Conservation (phyloP, 1,140 invertebrate genomes). For the Rhagoletis pomonella region DNA sequence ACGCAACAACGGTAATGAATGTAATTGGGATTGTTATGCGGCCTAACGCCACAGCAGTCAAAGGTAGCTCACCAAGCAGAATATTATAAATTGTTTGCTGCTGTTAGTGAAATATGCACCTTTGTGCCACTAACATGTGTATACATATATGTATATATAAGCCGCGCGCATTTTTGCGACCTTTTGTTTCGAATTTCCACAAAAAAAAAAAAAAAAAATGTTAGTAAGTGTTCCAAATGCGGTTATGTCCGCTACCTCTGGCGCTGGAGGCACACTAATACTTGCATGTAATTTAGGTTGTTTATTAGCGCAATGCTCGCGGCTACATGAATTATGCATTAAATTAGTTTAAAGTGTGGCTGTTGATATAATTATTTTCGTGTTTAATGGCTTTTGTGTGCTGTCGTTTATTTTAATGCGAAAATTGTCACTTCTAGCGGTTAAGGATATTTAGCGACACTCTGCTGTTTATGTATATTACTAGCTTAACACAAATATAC, state of each 20-base stretch:
- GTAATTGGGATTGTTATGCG: not conserved
- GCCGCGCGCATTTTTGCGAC: not conserved
- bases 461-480: too few species aligned
- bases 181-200: not conserved
- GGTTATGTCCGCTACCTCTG: too few species aligned
- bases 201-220: not conserved
- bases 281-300: not conserved
- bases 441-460: not conserved
- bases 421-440: not conserved
- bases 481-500: too few species aligned
- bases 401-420: not conserved
- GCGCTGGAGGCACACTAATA: too few species aligned
- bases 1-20: constrained; percentile 9
- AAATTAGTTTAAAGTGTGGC: not conserved
- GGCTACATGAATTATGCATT: not conserved
- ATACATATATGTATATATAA: too few species aligned
- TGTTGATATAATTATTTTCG: not conserved
- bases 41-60: not conserved
- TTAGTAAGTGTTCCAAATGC: not conserved
- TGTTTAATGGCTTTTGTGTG: not conserved
- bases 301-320: not conserved
- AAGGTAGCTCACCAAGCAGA: not conserved
- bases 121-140: not conserved
- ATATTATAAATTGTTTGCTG: not conserved
- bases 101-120: too few species aligned